Evolutionary conservation across 2,797 vertebrate genomes (phyloP).

Genomic region (Austrolebias charrua): DNA sequence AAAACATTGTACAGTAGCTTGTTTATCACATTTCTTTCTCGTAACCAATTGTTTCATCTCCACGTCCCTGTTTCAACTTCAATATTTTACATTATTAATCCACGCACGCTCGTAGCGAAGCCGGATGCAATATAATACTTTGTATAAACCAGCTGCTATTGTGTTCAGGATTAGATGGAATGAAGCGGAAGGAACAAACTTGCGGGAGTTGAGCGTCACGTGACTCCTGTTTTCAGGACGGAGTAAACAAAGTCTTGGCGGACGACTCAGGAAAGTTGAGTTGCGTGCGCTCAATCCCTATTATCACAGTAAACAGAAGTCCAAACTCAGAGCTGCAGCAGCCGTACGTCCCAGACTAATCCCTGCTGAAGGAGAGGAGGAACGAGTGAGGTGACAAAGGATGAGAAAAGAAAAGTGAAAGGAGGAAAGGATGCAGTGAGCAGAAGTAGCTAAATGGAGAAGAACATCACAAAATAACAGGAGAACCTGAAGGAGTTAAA

Average conservation of each 20-base stretch:
- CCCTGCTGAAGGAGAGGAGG: constrained; percentile 13
- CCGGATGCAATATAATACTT: constrained; percentile 8
- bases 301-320: constrained; percentile 67
- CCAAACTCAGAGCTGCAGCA: constrained; percentile 21
- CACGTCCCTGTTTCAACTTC: neutral
- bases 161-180: constrained; percentile 30
- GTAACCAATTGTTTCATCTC: neutral
- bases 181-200: constrained; percentile 1
- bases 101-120: constrained; percentile 1
- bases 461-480: too few species aligned
- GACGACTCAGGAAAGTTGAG: constrained; percentile 40
- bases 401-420: too few species aligned
- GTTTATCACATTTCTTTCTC: too few species aligned
- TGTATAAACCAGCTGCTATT: constrained; percentile 33
- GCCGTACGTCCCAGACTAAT: constrained; percentile 29
- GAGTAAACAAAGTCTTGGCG: constrained; percentile 28
- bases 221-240: constrained; percentile 40
- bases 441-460: too few species aligned
- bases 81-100: neutral
- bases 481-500: too few species aligned
- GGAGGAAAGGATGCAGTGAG: too few species aligned
- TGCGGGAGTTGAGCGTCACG: constrained; percentile 31
- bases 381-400: too few species aligned
- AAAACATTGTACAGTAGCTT: too few species aligned
- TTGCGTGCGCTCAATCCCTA: constrained; percentile 51